Percentiles rank a stretch among this genome's conserved stretches.
These are phyloP conservation scores for Drosophila fuyamai DNA, from an alignment of 1,140 invertebrate genomes.

Conservation along the genomic window DNA sequence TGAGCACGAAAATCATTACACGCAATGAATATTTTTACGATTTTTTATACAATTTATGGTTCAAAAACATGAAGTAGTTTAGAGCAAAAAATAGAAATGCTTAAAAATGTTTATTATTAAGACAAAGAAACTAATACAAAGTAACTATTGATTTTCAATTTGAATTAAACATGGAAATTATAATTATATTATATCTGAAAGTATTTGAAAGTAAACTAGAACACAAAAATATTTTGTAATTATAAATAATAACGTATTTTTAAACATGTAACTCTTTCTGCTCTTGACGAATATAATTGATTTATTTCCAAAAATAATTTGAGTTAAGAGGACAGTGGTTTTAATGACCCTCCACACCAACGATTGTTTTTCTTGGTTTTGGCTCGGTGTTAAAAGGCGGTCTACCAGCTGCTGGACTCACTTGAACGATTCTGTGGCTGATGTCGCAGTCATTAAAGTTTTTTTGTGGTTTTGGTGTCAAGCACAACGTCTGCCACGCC, in stretches of 20 bases:
- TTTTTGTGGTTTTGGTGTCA: slow-evolving; percentile 55
- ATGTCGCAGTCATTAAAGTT: slow-evolving; percentile 45
- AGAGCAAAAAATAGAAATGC: neutral
- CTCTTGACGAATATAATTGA: neutral
- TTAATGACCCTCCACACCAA: slow-evolving; percentile 3
- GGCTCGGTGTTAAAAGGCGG: neutral
- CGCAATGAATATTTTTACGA: slow-evolving; percentile 13
- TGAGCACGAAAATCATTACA: slow-evolving; percentile 1
- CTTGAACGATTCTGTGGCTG: slow-evolving; percentile 27
- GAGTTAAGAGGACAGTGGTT: neutral
- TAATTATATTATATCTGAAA: too few relatives aligned
- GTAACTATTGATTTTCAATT: too few relatives aligned
- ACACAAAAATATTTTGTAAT: too few relatives aligned
- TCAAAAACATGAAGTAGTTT: neutral
- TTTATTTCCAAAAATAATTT: slow-evolving; percentile 10
- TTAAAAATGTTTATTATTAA: too few relatives aligned
- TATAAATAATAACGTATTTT: too few relatives aligned
- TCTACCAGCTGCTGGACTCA: slow-evolving; percentile 30
- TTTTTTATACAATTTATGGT: slow-evolving; percentile 1
- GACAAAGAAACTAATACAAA: too few relatives aligned
- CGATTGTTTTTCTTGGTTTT: slow-evolving; percentile 11
- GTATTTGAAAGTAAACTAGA: too few relatives aligned
- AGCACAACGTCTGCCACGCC: slow-evolving; percentile 31
- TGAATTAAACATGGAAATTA: too few relatives aligned
- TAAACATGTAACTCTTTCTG: neutral